Evolutionary conservation across 2,888 invertebrate species (phyloP).

Genomic region (Andricus quercusramuli): DNA sequence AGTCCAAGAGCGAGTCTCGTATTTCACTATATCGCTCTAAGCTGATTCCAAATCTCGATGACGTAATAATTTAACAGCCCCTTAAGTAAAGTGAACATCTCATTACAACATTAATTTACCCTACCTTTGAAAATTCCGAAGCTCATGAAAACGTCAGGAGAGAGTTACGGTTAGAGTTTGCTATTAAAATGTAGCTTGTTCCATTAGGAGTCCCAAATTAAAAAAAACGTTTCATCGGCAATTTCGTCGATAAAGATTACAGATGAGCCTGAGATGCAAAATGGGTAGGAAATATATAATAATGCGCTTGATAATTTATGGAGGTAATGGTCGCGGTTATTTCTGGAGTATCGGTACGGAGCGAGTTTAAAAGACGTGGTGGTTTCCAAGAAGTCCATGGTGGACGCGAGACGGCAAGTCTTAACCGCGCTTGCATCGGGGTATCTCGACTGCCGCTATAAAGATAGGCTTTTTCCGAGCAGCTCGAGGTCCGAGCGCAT

Average conservation of each 20-base stretch:
- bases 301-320: conserved; percentile 33
- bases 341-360: conserved; percentile 39
- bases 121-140: conserved; percentile 23
- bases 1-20: too few relatives aligned
- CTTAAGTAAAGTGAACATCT: neutral
- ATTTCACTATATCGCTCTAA: too few relatives aligned
- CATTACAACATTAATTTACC: neutral
- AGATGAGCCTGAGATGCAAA: conserved; percentile 1
- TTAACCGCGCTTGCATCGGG: conserved; percentile 65
- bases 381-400: conserved; percentile 10
- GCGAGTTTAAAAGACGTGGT: conserved; percentile 13
- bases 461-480: conserved; percentile 61
- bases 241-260: conserved; percentile 19
- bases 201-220: conserved; percentile 33
- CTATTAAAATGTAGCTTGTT: conserved; percentile 14
- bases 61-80: neutral
- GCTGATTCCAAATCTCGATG: neutral
- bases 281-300: conserved; percentile 8
- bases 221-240: conserved; percentile 21
- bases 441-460: conserved; percentile 65
- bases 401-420: conserved; percentile 48
- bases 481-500: conserved; percentile 55
- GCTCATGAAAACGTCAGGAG: conserved; percentile 14
- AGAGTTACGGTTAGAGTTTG: neutral
- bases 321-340: conserved; percentile 35